These are phyloP conservation scores for Taurulus bubalis DNA, from an alignment of 2,113 vertebrate genomes.

Conservation along the genomic window DNA sequence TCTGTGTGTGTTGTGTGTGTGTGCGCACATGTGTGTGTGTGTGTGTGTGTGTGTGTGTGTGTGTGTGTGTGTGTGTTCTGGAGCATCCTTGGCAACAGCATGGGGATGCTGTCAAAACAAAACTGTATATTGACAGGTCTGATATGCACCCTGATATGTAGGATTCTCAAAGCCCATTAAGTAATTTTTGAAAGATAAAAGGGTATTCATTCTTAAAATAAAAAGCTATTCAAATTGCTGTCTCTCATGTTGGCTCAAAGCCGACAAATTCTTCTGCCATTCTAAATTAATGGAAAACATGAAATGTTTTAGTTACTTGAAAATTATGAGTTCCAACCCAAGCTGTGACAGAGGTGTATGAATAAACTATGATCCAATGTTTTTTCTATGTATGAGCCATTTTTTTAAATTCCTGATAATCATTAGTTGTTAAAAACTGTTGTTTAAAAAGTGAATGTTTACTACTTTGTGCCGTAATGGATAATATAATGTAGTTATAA, in stretches of 20 bases:
- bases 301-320: background rate
- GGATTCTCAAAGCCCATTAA: slow-evolving; percentile 26
- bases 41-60: slow-evolving; percentile 45
- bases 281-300: background rate
- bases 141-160: slow-evolving; percentile 35
- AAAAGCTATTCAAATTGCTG: slow-evolving; percentile 22
- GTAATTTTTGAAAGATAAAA: slow-evolving; percentile 30
- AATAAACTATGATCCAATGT: background rate
- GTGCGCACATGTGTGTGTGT: too few relatives aligned
- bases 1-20: slow-evolving; percentile 48
- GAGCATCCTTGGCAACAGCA: slow-evolving; percentile 76
- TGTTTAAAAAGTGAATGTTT: background rate
- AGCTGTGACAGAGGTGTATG: background rate
- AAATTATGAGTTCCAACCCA: background rate
- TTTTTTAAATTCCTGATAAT: background rate
- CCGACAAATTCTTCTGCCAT: background rate
- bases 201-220: slow-evolving; percentile 34
- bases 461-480: background rate
- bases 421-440: background rate
- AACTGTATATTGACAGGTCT: slow-evolving; percentile 64
- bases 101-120: slow-evolving; percentile 73
- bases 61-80: slow-evolving; percentile 50
- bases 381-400: background rate
- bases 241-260: background rate
- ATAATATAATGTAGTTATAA: background rate